Conservation (phyloP, 2,888 invertebrate species). For the Pollenia labialis region DNA sequence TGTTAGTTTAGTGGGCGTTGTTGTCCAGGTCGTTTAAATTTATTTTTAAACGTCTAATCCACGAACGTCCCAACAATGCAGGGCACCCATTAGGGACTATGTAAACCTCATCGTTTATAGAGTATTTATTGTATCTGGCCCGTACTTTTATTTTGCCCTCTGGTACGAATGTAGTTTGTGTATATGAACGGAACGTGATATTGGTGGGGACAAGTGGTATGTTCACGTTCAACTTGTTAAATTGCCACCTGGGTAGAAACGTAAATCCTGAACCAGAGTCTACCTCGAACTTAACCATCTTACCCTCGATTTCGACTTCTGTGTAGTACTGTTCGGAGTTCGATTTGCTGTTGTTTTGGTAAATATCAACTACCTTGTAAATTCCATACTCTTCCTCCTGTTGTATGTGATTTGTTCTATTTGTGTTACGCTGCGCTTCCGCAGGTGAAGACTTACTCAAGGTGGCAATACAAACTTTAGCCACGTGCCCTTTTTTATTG, state of each 20-base stretch:
- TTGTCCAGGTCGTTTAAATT: conserved; percentile 43
- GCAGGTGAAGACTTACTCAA: not conserved
- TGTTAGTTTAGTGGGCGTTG: not conserved
- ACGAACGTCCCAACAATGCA: conserved; percentile 16
- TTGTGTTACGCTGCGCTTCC: not conserved
- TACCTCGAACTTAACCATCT: too few relatives aligned
- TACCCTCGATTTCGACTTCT: too few relatives aligned
- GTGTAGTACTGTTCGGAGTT: too few relatives aligned
- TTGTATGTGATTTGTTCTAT: not conserved
- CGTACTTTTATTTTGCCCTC: too few relatives aligned
- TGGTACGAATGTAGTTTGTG: too few relatives aligned
- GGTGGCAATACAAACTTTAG: conserved; percentile 6
- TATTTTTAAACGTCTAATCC: conserved; percentile 3
- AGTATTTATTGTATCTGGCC: too few relatives aligned
- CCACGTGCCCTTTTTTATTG: conserved; percentile 10
- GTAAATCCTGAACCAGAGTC: too few relatives aligned
- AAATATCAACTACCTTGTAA: not conserved
- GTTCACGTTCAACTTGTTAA: too few relatives aligned
- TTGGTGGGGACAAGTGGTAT: too few relatives aligned
- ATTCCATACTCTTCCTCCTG: not conserved
- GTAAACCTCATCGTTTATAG: conserved; percentile 13
- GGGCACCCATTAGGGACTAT: conserved; percentile 52
- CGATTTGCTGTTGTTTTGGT: too few relatives aligned
- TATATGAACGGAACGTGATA: too few relatives aligned
- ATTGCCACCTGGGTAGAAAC: too few relatives aligned